phyloP scores from a whole-genome alignment of 2,888 invertebrate species.

The Chloromyia formosa region DNA sequence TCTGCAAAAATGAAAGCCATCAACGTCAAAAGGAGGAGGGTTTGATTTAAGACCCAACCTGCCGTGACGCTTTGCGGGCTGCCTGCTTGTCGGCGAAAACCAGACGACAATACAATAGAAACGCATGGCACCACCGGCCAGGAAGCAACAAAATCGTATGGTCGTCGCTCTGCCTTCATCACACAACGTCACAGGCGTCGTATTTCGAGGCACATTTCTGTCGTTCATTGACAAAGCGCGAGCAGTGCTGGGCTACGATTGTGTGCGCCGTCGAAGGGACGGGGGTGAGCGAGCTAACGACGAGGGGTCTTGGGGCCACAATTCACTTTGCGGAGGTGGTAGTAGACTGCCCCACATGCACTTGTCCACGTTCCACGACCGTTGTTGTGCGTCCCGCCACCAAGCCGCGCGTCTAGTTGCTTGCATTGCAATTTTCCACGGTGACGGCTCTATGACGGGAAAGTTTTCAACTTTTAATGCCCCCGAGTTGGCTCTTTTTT shows the following conservation, averaged over 20 bases:
- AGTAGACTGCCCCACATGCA: conserved; percentile 32
- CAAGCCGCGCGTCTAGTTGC: background rate
- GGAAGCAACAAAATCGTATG: conserved; percentile 29
- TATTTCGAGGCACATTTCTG: background rate
- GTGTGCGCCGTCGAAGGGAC: background rate
- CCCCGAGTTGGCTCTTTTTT: background rate
- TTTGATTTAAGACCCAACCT: conserved; percentile 58
- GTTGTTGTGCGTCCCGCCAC: background rate
- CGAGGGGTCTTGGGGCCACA: background rate
- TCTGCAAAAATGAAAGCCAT: conserved; percentile 19
- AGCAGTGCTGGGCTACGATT: background rate
- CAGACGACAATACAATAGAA: conserved; percentile 32
- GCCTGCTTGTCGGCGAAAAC: background rate
- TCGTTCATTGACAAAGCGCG: conserved; percentile 12
- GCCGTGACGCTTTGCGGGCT: conserved; percentile 52
- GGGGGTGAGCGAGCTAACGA: background rate
- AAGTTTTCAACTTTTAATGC: conserved; percentile 34
- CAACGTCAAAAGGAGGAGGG: conserved; percentile 54
- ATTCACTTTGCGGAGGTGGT: conserved; percentile 16
- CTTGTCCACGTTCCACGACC: conserved; percentile 15
- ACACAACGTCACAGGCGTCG: conserved; percentile 15
- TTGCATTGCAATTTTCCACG: conserved; percentile 34
- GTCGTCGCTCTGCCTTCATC: conserved; percentile 30
- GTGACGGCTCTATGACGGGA: conserved; percentile 35
- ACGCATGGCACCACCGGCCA: conserved; percentile 10